Conservation (phyloP, 2,797 vertebrate species). For the Characodon lateralis region DNA sequence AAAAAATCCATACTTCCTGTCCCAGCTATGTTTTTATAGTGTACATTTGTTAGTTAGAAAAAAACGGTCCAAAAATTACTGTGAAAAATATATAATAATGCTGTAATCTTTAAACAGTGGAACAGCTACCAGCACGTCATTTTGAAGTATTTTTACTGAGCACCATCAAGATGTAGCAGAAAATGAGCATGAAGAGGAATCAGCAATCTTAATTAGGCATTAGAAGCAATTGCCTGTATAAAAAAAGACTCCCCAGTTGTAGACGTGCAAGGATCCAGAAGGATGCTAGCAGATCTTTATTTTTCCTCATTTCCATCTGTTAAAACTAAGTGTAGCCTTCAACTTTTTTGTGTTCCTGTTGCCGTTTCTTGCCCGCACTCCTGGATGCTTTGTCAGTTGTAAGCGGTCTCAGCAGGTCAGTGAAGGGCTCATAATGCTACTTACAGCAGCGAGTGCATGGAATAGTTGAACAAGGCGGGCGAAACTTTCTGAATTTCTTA, state of each 20-base stretch:
- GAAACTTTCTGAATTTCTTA: constrained; percentile 63
- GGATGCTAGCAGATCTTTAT: background rate
- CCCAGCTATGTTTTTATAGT: background rate
- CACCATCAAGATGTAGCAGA: constrained; percentile 25
- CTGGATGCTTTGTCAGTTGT: constrained; percentile 13
- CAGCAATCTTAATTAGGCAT: constrained; percentile 48
- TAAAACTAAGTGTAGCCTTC: constrained; percentile 14
- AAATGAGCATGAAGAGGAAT: constrained; percentile 43
- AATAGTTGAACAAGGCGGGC: constrained; percentile 28
- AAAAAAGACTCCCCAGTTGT: background rate
- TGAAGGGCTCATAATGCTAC: constrained; percentile 1
- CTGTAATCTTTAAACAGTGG: background rate
- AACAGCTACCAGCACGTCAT: constrained; percentile 3
- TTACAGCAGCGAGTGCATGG: constrained; percentile 13
- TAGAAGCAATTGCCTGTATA: constrained; percentile 20
- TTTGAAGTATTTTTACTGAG: constrained; percentile 19
- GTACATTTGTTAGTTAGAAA: background rate
- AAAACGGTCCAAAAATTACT: background rate
- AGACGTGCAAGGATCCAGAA: background rate
- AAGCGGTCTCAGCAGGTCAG: constrained; percentile 16
- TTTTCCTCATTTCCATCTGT: background rate
- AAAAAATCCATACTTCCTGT: background rate
- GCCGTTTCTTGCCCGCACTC: constrained; percentile 28
- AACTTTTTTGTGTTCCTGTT: constrained; percentile 40
- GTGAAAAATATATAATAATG: background rate